phyloP scores from a whole-genome alignment of 2,797 vertebrate species.

The Ctenopoma multispine region DNA sequence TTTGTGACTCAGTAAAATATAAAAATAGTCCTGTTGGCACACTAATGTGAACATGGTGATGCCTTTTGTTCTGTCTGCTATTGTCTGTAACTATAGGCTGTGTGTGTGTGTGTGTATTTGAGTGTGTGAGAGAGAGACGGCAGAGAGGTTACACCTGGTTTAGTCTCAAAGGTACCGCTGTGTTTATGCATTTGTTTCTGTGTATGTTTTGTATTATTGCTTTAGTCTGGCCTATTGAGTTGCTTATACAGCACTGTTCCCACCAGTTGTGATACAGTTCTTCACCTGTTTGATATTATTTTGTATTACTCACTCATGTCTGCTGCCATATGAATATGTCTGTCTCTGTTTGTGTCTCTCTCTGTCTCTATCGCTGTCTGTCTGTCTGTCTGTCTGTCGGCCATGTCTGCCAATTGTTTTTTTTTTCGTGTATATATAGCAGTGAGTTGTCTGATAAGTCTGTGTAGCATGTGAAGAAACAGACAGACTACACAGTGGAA shows the following conservation, averaged over 20 bases:
- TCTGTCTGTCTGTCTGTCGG: slow-evolving; percentile 40
- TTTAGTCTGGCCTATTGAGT: slow-evolving; percentile 52
- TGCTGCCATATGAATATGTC: slow-evolving; percentile 62
- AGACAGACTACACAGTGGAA: slow-evolving; percentile 78
- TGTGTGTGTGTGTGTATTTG: slow-evolving; percentile 5
- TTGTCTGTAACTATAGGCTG: slow-evolving; percentile 64
- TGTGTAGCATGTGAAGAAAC: slow-evolving; percentile 55
- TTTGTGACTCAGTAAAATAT: slow-evolving; percentile 81
- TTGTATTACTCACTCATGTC: slow-evolving; percentile 74
- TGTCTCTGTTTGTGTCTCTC: slow-evolving; percentile 74
- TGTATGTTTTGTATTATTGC: slow-evolving; percentile 60
- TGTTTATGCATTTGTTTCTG: slow-evolving; percentile 47
- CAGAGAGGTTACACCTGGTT: slow-evolving; percentile 63
- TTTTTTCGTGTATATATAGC: slow-evolving; percentile 62
- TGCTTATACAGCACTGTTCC: slow-evolving; percentile 71
- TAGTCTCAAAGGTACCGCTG: slow-evolving; percentile 27
- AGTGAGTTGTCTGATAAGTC: slow-evolving; percentile 66
- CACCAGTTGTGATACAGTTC: slow-evolving; percentile 59
- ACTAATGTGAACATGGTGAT: slow-evolving; percentile 74
- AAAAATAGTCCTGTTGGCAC: slow-evolving; percentile 77
- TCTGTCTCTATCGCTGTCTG: slow-evolving; percentile 48
- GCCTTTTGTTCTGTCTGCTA: slow-evolving; percentile 70
- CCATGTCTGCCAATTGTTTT: slow-evolving; percentile 58
- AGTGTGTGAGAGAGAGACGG: not conserved
- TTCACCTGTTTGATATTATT: slow-evolving; percentile 81